Evolutionary conservation across 2,113 vertebrate species (phyloP), one percentile per base, ranked within the genome.

Genomic region (Proteles cristata): DNA sequence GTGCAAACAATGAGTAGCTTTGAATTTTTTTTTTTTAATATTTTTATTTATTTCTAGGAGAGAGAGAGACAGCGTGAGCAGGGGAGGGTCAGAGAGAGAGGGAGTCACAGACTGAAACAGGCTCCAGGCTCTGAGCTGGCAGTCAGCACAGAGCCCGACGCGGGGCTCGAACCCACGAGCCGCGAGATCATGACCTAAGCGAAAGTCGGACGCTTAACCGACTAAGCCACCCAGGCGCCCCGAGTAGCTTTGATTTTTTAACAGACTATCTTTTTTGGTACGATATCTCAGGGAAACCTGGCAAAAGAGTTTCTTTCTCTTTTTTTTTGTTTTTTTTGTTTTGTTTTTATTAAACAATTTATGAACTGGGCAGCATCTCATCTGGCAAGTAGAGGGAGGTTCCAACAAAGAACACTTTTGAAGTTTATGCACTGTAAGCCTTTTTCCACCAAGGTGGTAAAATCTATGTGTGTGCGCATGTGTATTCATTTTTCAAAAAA

Each of bases 241-340:
- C 39, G 82, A 96, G 21, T 4, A 28, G 33, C 39, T 96, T 19
- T 87, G 92, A 48, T 53, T 90, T 96, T 97, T 28, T 48, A 86
- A 96, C 45, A 93, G 65, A 80, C 39, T 85, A 9, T 96, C 21
- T 93, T 81, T 96, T 92, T 69, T 82, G 66, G 80, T 93, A 86
- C 43, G 84, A 48, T 65, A 28, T 87, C 55, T 95, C 7, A 96
- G 73, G 39, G 69, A 92, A 81, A 89, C n/a, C 81, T 94, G 92
- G 85, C 53, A 94, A 66, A 97, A 55, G 43, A 73, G n/a, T 31
- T 66, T 68, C 14, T 16, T n/a, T n/a, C 28, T 31, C 48, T 26
- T 28, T 45, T 74, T 74, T 35, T 35, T 39, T 2, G 2, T 39
- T 39, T 39, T 2, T 39, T 39, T 39, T 39, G 39, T 39, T 39